Evolutionary conservation across 2,113 vertebrate genomes (phyloP).

Genomic region (Cinclus cinclus): DNA sequence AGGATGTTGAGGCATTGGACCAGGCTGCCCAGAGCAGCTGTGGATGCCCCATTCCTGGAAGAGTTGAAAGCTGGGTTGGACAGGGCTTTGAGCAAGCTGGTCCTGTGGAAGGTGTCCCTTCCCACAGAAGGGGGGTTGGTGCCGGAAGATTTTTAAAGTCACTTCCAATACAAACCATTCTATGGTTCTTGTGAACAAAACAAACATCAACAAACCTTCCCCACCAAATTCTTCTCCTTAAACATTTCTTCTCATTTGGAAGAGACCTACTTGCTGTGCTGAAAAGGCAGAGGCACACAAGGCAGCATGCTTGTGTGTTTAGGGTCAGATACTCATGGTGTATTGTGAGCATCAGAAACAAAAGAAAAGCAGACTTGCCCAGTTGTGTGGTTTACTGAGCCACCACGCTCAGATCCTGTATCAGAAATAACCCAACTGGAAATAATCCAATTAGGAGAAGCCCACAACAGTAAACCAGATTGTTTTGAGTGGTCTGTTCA

Average conservation of each 20-base stretch:
- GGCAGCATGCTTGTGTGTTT: neutral
- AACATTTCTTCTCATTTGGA: neutral
- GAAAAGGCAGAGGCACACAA: neutral
- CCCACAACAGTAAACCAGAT: neutral
- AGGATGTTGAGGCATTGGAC: neutral
- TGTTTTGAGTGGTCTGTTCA: neutral
- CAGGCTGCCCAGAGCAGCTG: neutral
- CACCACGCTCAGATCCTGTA: neutral
- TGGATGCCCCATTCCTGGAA: neutral
- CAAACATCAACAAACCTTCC: neutral
- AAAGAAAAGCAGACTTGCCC: neutral
- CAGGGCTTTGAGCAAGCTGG: neutral
- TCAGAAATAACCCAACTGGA: neutral
- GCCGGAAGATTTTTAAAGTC: neutral
- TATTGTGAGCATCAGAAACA: neutral
- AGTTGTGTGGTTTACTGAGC: neutral
- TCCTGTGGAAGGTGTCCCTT: neutral
- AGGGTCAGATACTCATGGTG: neutral
- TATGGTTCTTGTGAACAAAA: neutral
- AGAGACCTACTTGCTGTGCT: neutral
- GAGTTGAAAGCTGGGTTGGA: neutral
- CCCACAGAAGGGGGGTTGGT: neutral
- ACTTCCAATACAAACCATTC: neutral
- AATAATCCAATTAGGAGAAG: neutral
- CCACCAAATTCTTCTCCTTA: neutral